Evolutionary conservation across 2,113 vertebrate genomes (phyloP), one percentile per base, ranked within the genome.

Genomic region (Calidris pygmaea): DNA sequence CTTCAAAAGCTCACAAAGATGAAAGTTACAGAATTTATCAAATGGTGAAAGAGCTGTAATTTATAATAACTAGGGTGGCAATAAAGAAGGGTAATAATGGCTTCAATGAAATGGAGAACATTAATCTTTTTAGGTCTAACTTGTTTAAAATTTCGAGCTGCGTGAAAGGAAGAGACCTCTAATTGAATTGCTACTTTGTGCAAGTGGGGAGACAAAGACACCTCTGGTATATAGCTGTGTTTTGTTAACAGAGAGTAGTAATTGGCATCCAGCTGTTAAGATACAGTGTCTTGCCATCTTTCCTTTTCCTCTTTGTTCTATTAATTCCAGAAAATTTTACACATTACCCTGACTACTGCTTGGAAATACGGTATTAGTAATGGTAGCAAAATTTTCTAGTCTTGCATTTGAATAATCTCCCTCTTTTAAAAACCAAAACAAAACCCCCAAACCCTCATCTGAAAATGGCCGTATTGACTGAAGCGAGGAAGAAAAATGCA

Each of bases 1-100:
- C 37, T 63, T 96, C 68, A 80, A 95, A 92, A 94, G 84, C 90
- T 85, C 74, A 84, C 19, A 73, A 70, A 92, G 68, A 78, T 93
- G 45, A 72, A 95, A 91, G 75, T 32, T 55, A 74, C 12, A 37
- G 63, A 78, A 79, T 94, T 83, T 85, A 62, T 94, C 75, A 92
- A 79, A 30, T 41, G 52, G 37, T 30, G 45, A 75, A 84, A 67
- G 56, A 93, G 39, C 56, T 60, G 18, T 85, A 70, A 92, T 83
- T 87, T 95, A 62, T 74, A 95, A 95, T 14, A 92, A 82, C 32
- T 29, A 90, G 72, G 68, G 76, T 92, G 93, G 78, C 90, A 93
- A 84, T 79, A 77, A 92, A 62, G 19, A 70, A 55, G 35, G 5
- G 3, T 71, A 24, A 58, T 74, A 35, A 75, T 72, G 24, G 23